Percentiles rank a stretch among this genome's conserved stretches.
Evolutionary conservation across 2,113 vertebrate species (phyloP).

Genomic region (Sylvilagus bachmani): DNA sequence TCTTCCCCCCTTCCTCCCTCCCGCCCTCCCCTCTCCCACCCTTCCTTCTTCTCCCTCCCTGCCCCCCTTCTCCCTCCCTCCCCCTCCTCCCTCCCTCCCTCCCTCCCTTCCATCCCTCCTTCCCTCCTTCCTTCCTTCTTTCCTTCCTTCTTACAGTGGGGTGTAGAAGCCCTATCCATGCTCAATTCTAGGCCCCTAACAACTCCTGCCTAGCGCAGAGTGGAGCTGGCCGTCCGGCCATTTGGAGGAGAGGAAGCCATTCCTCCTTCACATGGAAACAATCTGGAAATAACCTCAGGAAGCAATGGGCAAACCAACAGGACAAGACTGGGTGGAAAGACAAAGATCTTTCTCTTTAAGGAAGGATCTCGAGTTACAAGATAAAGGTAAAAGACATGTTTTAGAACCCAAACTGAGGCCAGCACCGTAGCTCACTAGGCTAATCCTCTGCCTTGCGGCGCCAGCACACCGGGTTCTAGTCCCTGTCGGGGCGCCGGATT

Average conservation of each 20-base stretch:
- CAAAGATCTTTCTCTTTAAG: background rate
- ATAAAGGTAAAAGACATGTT: background rate
- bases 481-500: too few relatives aligned
- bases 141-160: too few relatives aligned
- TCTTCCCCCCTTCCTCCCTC: too few relatives aligned
- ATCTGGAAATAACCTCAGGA: background rate
- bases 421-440: too few relatives aligned
- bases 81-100: too few relatives aligned
- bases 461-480: too few relatives aligned
- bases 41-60: too few relatives aligned
- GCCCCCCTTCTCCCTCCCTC: too few relatives aligned
- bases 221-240: background rate
- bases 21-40: rapidly evolving
- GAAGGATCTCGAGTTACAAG: background rate
- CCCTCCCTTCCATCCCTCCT: too few relatives aligned
- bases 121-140: too few relatives aligned
- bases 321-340: background rate
- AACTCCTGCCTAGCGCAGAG: too few relatives aligned
- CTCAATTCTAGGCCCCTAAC: background rate
- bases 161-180: background rate
- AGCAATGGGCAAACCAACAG: background rate
- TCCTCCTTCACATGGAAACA: background rate
- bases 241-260: background rate
- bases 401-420: background rate
- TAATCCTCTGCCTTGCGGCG: too few relatives aligned